Evolutionary conservation across 2,888 invertebrate species (phyloP).

Genomic region (Platypus cylindrus): DNA sequence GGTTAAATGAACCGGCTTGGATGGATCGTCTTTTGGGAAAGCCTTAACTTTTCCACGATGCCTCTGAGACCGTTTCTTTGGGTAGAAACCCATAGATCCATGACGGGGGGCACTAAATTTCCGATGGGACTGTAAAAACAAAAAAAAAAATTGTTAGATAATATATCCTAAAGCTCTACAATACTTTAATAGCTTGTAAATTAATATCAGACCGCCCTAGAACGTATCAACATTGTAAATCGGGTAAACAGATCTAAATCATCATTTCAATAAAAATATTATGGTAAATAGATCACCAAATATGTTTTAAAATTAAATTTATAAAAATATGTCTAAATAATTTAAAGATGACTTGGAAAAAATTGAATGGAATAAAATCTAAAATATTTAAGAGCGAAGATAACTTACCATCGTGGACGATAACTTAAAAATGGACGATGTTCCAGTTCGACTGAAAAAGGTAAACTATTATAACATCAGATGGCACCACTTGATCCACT

Average conservation of each 20-base stretch:
- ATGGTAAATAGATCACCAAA: background rate
- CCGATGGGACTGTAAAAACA: conserved; percentile 83
- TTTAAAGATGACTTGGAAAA: no score
- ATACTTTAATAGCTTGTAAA: background rate
- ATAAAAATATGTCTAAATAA: no score
- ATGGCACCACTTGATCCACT: no score
- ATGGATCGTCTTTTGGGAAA: conserved; percentile 95
- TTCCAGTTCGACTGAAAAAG: no score
- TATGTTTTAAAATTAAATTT: background rate
- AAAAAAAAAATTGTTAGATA: conserved; percentile 1
- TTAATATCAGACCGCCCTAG: conserved; percentile 62
- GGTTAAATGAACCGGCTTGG: conserved; percentile 94
- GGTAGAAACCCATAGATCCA: conserved; percentile 99
- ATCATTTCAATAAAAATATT: conserved; percentile 37
- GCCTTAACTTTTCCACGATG: conserved; percentile 99
- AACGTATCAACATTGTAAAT: conserved; percentile 50
- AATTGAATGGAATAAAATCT: no score
- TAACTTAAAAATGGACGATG: no score
- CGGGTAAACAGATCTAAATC: conserved; percentile 47
- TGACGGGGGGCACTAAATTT: conserved; percentile 99
- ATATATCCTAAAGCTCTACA: background rate
- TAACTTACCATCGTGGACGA: no score
- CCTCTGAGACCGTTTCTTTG: conserved; percentile 91
- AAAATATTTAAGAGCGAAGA: no score
- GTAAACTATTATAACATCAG: no score